These are phyloP conservation scores for Scaptomyza flava DNA, from an alignment of 2,888 invertebrate species.

Conservation along the genomic window DNA sequence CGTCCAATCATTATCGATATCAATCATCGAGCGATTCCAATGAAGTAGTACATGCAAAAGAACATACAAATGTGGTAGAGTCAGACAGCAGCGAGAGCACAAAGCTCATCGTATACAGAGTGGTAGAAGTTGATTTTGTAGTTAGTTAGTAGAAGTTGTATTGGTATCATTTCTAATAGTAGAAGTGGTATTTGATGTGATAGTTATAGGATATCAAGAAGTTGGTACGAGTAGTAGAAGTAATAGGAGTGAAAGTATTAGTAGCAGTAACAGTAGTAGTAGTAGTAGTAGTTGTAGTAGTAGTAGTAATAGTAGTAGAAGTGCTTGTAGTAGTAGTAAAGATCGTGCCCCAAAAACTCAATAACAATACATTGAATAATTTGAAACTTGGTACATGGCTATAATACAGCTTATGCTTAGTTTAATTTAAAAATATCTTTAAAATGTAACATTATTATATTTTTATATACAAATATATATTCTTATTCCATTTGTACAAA, in stretches of 20 bases:
- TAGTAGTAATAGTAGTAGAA: conserved; percentile 1
- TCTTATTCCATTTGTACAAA: background rate
- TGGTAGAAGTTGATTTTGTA: conserved; percentile 5
- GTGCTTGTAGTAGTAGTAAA: background rate
- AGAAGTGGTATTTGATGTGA: background rate
- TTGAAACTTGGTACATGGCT: conserved; percentile 3
- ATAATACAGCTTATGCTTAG: conserved; percentile 3
- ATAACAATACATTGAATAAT: conserved; percentile 15
- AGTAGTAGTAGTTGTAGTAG: background rate
- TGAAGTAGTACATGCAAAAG: conserved; percentile 66
- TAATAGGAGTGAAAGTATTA: background rate
- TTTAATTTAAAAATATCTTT: background rate
- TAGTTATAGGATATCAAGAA: background rate
- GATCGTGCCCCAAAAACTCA: conserved; percentile 16
- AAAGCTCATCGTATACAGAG: conserved; percentile 39
- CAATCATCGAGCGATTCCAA: conserved; percentile 36
- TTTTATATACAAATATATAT: background rate
- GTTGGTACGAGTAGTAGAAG: background rate
- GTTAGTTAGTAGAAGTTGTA: background rate
- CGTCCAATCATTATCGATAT: conserved; percentile 29
- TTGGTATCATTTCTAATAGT: background rate
- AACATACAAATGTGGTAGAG: conserved; percentile 72
- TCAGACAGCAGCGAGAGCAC: conserved; percentile 64
- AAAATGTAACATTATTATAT: conserved; percentile 2
- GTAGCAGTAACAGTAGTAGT: background rate